Conservation (phyloP, 2,888 invertebrate genomes). For the Embidobia sp. region DNA sequence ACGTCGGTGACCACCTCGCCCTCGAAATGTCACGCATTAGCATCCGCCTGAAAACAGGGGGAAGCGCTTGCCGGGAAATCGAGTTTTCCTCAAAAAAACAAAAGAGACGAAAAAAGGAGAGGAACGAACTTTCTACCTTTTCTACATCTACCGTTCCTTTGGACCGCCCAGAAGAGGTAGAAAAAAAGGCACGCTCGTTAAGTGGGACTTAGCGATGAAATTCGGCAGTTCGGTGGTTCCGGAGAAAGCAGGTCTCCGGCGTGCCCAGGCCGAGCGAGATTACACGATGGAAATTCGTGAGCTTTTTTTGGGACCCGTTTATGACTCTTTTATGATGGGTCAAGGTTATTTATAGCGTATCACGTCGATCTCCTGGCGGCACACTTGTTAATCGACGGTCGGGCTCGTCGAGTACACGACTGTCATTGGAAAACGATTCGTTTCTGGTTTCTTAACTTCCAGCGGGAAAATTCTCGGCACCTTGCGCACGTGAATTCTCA, state of each 20-base stretch:
- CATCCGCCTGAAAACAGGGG: no score
- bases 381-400: conserved; percentile 17
- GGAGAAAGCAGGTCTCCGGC: conserved; percentile 35
- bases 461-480: not conserved
- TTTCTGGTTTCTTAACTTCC: not conserved
- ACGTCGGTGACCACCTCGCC: no score
- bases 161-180: no score
- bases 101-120: no score
- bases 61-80: no score
- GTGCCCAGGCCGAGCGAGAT: no score
- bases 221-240: conserved; percentile 9
- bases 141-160: no score
- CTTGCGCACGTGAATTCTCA: conserved; percentile 2
- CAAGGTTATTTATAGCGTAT: conserved; percentile 34
- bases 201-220: conserved; percentile 2
- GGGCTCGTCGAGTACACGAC: not conserved
- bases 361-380: no score
- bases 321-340: conserved; percentile 38
- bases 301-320: conserved; percentile 14
- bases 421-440: not conserved
- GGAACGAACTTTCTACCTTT: no score
- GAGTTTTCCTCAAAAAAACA: no score
- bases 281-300: not conserved
- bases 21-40: not conserved
- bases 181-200: no score